Evolutionary conservation across 2,113 vertebrate genomes (phyloP).

Genomic region (Passer domesticus): DNA sequence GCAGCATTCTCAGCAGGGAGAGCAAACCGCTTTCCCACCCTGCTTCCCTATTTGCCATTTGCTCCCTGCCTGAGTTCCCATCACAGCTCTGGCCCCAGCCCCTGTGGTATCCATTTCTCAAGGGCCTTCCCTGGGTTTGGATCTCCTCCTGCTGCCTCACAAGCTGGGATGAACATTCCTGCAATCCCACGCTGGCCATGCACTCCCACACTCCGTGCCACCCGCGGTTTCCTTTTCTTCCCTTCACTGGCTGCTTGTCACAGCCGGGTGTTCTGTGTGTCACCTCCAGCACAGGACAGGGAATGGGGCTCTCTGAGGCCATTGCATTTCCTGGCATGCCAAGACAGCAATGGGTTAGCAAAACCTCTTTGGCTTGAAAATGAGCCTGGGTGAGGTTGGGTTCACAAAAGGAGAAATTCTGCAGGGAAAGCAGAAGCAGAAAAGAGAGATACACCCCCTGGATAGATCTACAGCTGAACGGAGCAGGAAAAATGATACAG

Average conservation of each 20-base stretch:
- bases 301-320: not conserved
- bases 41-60: not conserved
- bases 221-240: not conserved
- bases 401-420: not conserved
- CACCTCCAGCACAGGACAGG: not conserved
- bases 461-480: not conserved
- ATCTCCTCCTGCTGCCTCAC: not conserved
- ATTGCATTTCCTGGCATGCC: accelerated
- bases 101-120: not conserved
- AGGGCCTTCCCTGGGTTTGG: conserved; percentile 10
- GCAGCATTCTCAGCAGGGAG: conserved; percentile 13
- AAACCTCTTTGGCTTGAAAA: not conserved
- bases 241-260: accelerated
- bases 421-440: not conserved
- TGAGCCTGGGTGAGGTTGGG: not conserved
- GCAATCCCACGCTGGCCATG: not conserved
- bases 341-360: not conserved
- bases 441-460: not conserved
- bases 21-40: not conserved
- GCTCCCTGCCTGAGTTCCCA: not conserved
- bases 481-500: not conserved
- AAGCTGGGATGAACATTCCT: not conserved
- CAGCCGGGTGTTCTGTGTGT: accelerated
- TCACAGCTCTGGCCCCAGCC: not conserved
- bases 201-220: not conserved